These are phyloP conservation scores for Capra hircus DNA, from an alignment of 2,113 vertebrate genomes.

Conservation along the genomic window DNA sequence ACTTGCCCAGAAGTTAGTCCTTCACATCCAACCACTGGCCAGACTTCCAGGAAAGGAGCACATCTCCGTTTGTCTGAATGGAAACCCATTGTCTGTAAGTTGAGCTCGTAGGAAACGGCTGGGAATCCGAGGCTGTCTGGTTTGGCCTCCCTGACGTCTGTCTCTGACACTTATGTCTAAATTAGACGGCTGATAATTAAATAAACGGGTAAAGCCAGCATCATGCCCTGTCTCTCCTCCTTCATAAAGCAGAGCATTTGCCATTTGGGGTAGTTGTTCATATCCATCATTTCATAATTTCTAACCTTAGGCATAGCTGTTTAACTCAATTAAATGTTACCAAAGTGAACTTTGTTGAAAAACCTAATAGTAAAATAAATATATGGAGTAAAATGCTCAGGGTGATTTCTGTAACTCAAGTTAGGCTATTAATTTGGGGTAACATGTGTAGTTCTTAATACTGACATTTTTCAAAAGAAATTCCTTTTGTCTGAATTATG, in stretches of 20 bases:
- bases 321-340: conserved; percentile 70
- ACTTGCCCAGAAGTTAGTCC: conserved; percentile 39
- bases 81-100: not conserved
- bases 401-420: conserved; percentile 43
- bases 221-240: conserved; percentile 43
- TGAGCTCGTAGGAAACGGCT: conserved; percentile 41
- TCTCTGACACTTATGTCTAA: conserved; percentile 75
- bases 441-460: not conserved
- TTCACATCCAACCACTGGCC: not conserved
- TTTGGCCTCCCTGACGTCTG: conserved; percentile 63
- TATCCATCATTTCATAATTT: conserved; percentile 68
- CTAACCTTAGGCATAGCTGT: conserved; percentile 68
- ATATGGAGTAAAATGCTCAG: not conserved
- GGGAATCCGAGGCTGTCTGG: conserved; percentile 64
- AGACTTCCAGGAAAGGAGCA: not conserved
- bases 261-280: conserved; percentile 48
- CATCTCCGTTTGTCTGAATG: conserved; percentile 24
- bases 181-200: conserved; percentile 70
- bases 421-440: conserved; percentile 32
- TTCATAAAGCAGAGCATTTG: conserved; percentile 49
- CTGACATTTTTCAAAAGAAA: not conserved
- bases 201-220: conserved; percentile 61
- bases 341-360: conserved; percentile 66
- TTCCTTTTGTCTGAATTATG: not conserved
- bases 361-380: conserved; percentile 60